phyloP scores from a whole-genome alignment of 2,888 invertebrate species.

The Coleophora flavipennella region DNA sequence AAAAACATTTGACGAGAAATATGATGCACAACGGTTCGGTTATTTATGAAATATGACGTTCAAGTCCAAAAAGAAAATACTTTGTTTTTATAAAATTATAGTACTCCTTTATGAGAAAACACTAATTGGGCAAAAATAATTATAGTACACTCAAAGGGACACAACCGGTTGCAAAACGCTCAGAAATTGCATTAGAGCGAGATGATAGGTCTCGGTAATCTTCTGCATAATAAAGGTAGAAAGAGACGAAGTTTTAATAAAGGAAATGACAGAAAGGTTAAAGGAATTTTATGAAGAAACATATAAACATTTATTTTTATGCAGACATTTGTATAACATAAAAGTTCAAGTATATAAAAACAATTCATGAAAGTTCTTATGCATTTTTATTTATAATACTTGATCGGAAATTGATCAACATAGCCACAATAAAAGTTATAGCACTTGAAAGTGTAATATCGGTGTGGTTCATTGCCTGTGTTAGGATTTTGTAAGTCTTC shows the following conservation, averaged over 20 bases:
- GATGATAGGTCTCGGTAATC: too few species aligned
- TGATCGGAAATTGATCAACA: background rate
- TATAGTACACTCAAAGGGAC: too few species aligned
- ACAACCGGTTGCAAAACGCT: too few species aligned
- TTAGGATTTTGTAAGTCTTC: slow-evolving; percentile 7
- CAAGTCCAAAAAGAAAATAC: too few species aligned
- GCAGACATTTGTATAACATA: background rate
- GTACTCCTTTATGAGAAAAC: too few species aligned
- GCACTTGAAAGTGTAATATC: slow-evolving; percentile 1
- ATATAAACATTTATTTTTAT: background rate
- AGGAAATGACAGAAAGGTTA: background rate
- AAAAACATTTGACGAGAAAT: too few species aligned
- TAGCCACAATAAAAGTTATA: slow-evolving; percentile 4
- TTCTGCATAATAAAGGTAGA: background rate
- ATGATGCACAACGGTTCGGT: too few species aligned
- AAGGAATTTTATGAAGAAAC: background rate
- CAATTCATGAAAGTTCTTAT: background rate
- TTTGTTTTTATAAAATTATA: too few species aligned
- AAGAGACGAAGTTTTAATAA: background rate
- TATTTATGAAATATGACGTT: too few species aligned
- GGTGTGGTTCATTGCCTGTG: slow-evolving; percentile 4
- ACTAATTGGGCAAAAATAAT: too few species aligned
- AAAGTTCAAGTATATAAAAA: background rate
- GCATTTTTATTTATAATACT: slow-evolving; percentile 1
- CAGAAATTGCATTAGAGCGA: too few species aligned